phyloP scores from a whole-genome alignment of 2,113 vertebrate species.

The Eclectus roratus region DNA sequence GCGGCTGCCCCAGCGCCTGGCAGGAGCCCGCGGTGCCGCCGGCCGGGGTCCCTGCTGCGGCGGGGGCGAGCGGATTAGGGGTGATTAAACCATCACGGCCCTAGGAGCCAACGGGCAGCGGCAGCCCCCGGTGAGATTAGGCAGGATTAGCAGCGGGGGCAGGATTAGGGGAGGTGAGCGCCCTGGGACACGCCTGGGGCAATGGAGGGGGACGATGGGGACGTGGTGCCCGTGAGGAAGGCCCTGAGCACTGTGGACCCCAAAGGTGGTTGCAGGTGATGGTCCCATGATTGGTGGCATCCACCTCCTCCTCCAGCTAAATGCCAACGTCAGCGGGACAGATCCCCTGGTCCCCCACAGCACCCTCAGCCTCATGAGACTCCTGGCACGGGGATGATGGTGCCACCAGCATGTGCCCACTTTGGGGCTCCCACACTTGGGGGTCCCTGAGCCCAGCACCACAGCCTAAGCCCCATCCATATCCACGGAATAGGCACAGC shows the following conservation, averaged over 20 bases:
- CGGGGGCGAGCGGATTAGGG: conserved; percentile 39
- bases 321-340: fast-evolving
- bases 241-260: not conserved
- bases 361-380: not conserved
- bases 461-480: fast-evolving
- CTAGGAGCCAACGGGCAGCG: conserved; percentile 44
- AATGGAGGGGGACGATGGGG: not conserved
- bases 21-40: not conserved
- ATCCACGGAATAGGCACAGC: fast-evolving
- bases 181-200: not conserved
- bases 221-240: not conserved
- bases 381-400: not conserved
- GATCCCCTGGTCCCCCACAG: not conserved
- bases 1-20: not conserved
- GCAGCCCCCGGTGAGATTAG: conserved; percentile 63
- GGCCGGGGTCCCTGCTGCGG: not conserved
- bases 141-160: conserved; percentile 39
- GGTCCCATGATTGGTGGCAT: not conserved
- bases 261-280: no score
- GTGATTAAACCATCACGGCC: conserved; percentile 49
- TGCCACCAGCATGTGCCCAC: fast-evolving
- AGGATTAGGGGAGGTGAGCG: conserved; percentile 21
- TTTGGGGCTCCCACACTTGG: not conserved
- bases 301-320: not conserved
- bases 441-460: fast-evolving